Conservation (phyloP, 2,113 vertebrate species). For the Antigone vipio region DNA sequence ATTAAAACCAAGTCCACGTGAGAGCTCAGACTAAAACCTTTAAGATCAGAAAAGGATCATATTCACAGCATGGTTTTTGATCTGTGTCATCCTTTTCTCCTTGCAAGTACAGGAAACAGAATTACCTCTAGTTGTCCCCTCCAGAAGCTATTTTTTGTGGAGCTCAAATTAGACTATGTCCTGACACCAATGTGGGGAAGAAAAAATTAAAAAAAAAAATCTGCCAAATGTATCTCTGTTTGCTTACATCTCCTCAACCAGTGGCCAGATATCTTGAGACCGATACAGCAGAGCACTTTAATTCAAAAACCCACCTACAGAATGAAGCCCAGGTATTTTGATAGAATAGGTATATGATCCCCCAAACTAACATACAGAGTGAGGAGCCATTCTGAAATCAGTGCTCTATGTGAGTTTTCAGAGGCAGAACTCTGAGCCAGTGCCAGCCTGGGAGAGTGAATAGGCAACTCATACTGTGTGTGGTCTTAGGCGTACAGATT, state of each 20-base stretch:
- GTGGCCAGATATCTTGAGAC: background rate
- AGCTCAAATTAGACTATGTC: background rate
- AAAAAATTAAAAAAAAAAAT: background rate
- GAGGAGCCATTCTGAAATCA: background rate
- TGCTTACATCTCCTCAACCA: background rate
- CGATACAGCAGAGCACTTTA: background rate
- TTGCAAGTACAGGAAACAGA: background rate
- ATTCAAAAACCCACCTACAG: background rate
- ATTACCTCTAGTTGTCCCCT: background rate
- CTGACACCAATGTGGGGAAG: background rate
- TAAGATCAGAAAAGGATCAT: background rate
- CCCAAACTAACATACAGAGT: background rate
- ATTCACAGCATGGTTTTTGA: background rate
- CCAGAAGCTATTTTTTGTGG: background rate
- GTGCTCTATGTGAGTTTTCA: background rate
- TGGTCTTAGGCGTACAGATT: conserved; percentile 2
- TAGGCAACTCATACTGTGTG: background rate
- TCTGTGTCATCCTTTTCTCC: background rate
- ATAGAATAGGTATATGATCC: background rate
- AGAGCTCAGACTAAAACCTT: background rate
- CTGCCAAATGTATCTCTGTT: background rate
- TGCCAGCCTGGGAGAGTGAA: background rate
- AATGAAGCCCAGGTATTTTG: background rate
- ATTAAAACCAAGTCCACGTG: background rate
- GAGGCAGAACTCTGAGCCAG: background rate